A percentile compares a stretch with the other conserved stretches of the same genome.
phyloP scores from a whole-genome alignment of 2,797 vertebrate species.

The Tachyglossus aculeatus region DNA sequence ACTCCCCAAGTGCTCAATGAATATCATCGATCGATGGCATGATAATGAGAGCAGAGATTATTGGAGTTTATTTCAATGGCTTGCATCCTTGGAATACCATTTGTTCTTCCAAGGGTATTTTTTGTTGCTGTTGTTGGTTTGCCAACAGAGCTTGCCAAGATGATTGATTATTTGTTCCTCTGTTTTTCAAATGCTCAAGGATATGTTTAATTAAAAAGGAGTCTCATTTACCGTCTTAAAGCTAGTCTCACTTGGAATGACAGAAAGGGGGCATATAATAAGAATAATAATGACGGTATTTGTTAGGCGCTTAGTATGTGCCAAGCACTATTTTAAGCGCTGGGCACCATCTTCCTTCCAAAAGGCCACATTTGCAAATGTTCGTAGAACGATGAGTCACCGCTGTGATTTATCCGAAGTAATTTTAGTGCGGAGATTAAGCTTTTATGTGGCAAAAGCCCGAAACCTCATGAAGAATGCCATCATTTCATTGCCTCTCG shows the following conservation, averaged over 20 bases:
- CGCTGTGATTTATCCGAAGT: not conserved
- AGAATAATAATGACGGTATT: no score
- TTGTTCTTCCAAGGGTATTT: not conserved
- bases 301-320: no score
- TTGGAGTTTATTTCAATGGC: not conserved
- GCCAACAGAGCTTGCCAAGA: not conserved
- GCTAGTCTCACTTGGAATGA: not conserved
- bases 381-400: not conserved
- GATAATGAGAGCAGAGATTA: not conserved
- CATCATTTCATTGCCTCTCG: not conserved
- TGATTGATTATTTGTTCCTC: not conserved
- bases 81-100: not conserved
- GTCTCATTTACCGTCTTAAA: not conserved
- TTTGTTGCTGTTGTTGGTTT: not conserved
- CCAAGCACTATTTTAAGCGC: no score
- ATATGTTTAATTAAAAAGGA: constrained; percentile 35
- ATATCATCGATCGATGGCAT: not conserved
- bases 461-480: not conserved
- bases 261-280: not conserved
- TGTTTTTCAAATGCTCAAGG: not conserved
- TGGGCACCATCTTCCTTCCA: constrained; percentile 2
- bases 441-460: not conserved
- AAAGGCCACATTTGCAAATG: not conserved
- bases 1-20: no score
- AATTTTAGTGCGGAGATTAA: not conserved